phyloP scores from a whole-genome alignment of 2,797 vertebrate species.

The Acrossocheilus fasciatus region DNA sequence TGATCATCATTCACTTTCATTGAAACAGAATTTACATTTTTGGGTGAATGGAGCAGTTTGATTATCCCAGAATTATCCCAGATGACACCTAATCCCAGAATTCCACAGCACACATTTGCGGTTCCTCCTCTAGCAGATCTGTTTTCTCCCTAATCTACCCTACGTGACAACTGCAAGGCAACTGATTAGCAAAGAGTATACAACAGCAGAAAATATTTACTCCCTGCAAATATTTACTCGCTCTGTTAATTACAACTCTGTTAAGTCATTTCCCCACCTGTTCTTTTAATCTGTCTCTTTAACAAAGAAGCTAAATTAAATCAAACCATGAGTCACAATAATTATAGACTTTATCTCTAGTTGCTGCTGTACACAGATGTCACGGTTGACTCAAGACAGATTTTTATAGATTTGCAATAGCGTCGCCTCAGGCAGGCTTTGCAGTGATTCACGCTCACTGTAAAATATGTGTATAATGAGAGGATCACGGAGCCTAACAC shows the following conservation, averaged over 20 bases:
- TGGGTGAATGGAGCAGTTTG: not conserved
- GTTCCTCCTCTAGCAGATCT: constrained; percentile 1
- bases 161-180: not conserved
- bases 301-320: constrained; percentile 47
- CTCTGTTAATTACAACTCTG: constrained; percentile 42
- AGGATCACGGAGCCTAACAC: constrained; percentile 8
- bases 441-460: constrained; percentile 30
- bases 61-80: too few species aligned
- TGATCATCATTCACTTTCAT: not conserved
- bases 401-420: constrained; percentile 43
- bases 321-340: constrained; percentile 50
- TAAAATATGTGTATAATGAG: constrained; percentile 26
- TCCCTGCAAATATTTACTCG: constrained; percentile 44
- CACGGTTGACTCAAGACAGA: constrained; percentile 40
- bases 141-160: not conserved
- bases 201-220: constrained; percentile 38
- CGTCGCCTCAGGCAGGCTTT: constrained; percentile 20
- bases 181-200: constrained; percentile 15
- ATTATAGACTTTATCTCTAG: constrained; percentile 47
- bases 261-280: constrained; percentile 54
- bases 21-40: not conserved
- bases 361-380: constrained; percentile 47
- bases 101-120: constrained; percentile 3
- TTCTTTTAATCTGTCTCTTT: constrained; percentile 46
- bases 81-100: not conserved